phyloP scores from a whole-genome alignment of 2,797 vertebrate genomes.

The Tarsius wallacei region DNA sequence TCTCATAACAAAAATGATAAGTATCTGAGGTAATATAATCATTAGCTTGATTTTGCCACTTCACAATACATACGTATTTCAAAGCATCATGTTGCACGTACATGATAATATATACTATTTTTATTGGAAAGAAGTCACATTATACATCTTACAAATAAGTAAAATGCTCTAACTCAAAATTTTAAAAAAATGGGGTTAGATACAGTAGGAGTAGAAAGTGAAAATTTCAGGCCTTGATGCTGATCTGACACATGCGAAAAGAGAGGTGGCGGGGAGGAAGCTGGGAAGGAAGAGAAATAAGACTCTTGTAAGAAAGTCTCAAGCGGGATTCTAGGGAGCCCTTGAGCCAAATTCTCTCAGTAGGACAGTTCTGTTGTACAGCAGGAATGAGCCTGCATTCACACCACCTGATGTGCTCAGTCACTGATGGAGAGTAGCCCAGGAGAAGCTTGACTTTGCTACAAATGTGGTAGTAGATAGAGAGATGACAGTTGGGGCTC shows the following conservation, averaged over 20 bases:
- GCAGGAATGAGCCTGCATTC: neutral
- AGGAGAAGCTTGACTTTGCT: neutral
- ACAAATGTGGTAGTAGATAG: neutral
- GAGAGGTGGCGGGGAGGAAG: neutral
- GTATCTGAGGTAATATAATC: no score
- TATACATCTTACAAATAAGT: neutral
- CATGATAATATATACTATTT: neutral
- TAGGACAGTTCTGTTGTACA: neutral
- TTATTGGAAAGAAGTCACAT: neutral
- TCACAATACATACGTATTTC: neutral
- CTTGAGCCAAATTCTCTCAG: neutral
- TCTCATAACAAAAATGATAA: neutral
- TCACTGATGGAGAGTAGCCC: neutral
- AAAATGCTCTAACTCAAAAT: neutral
- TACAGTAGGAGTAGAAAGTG: neutral
- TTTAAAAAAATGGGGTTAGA: neutral
- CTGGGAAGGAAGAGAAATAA: neutral
- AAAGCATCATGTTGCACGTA: neutral
- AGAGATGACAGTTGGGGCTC: neutral
- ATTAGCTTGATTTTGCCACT: neutral
- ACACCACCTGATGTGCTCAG: neutral
- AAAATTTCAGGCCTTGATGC: neutral
- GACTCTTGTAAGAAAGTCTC: neutral
- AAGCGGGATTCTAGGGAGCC: neutral
- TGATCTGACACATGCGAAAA: neutral